Evolutionary conservation across 2,888 invertebrate genomes (phyloP).

Genomic region (Apodemia mormo): DNA sequence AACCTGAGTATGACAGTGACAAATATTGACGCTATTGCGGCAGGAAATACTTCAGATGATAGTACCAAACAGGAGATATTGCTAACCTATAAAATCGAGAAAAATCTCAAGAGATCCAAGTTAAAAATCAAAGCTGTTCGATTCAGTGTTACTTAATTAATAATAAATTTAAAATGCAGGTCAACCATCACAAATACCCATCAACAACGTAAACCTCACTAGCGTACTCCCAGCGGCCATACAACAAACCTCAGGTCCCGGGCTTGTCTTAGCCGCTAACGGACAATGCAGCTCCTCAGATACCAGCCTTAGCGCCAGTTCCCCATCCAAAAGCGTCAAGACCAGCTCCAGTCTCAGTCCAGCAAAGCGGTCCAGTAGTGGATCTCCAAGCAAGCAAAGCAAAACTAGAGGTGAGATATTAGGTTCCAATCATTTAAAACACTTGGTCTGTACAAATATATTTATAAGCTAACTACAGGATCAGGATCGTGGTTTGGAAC

Average conservation of each 20-base stretch:
- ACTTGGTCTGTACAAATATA: too few relatives aligned
- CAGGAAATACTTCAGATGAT: too few relatives aligned
- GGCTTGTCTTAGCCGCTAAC: constrained; percentile 58
- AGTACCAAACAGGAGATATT: too few relatives aligned
- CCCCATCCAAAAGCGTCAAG: constrained; percentile 93
- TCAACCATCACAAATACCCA: constrained; percentile 58
- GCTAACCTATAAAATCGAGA: too few relatives aligned
- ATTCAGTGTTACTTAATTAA: too few relatives aligned
- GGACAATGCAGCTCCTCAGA: constrained; percentile 78
- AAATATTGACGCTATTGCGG: too few relatives aligned
- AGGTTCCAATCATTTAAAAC: too few relatives aligned
- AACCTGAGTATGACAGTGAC: too few relatives aligned
- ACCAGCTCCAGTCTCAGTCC: constrained; percentile 93
- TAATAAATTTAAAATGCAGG: constrained; percentile 34
- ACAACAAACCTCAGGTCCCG: constrained; percentile 53
- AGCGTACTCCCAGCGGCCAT: constrained; percentile 58
- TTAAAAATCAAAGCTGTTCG: too few relatives aligned
- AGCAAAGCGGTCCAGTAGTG: constrained; percentile 90
- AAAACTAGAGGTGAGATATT: constrained; percentile 87
- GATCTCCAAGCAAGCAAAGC: constrained; percentile 89
- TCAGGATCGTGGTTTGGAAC: too few relatives aligned
- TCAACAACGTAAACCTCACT: constrained; percentile 69
- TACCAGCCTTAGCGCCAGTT: constrained; percentile 86
- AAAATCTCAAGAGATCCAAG: too few relatives aligned
- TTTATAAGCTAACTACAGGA: too few relatives aligned